Percentiles rank a stretch among this genome's conserved stretches.
These are phyloP conservation scores for Drosophila ironensis DNA, from an alignment of 1,140 invertebrate species.

Conservation along the genomic window DNA sequence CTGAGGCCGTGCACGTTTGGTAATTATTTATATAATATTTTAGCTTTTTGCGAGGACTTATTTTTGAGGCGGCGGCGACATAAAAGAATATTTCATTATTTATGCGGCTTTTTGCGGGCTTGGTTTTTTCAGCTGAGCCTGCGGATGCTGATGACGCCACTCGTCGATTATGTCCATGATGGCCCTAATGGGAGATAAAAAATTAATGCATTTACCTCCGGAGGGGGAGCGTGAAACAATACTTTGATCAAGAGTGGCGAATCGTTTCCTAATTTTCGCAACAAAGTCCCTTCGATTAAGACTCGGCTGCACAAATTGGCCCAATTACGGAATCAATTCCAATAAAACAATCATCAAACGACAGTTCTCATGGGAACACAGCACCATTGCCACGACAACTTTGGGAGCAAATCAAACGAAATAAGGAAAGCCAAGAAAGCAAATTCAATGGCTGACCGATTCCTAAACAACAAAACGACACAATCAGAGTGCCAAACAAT, in stretches of 20 bases:
- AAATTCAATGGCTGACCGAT: constrained; percentile 64
- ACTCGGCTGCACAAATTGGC: constrained; percentile 43
- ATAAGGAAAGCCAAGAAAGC: constrained; percentile 36
- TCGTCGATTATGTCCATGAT: constrained; percentile 46
- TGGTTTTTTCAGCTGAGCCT: constrained; percentile 21
- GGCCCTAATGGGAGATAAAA: constrained; percentile 44
- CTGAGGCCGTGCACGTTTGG: constrained; percentile 35
- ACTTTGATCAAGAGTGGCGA: not conserved
- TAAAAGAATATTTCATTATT: constrained; percentile 53
- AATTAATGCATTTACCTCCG: constrained; percentile 34
- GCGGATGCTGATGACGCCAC: constrained; percentile 16
- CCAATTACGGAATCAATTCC: constrained; percentile 68
- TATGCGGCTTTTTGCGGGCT: constrained; percentile 56
- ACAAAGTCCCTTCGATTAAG: constrained; percentile 40
- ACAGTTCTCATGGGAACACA: not conserved
- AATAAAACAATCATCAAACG: constrained; percentile 41
- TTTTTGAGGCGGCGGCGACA: constrained; percentile 28
- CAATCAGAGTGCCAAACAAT: constrained; percentile 21
- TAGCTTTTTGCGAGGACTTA: constrained; percentile 17
- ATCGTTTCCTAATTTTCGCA: constrained; percentile 13
- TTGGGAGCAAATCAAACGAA: constrained; percentile 22
- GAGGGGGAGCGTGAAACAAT: too few relatives aligned
- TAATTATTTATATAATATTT: constrained; percentile 61
- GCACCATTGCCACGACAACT: constrained; percentile 35
- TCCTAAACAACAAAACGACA: constrained; percentile 46